A percentile compares a stretch with the other conserved stretches of the same genome.
phyloP scores from a whole-genome alignment of 2,113 vertebrate genomes.

The Chelonoidis abingdonii region DNA sequence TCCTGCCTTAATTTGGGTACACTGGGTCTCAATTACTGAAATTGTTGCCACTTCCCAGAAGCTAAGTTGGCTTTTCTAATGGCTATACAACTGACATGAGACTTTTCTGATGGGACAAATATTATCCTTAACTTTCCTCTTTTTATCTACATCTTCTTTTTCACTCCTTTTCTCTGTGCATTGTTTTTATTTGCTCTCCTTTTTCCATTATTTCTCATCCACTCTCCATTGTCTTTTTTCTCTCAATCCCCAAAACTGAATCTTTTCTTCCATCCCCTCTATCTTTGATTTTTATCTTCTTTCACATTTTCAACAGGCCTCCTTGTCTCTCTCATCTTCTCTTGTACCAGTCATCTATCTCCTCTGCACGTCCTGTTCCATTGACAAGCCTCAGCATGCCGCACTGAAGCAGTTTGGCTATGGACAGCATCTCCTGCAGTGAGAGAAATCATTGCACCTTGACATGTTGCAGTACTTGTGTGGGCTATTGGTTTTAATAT shows the following conservation, averaged over 20 bases:
- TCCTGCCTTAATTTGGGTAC: background rate
- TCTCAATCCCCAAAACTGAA: background rate
- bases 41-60: background rate
- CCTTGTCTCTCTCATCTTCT: constrained; percentile 6
- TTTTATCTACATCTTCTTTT: background rate
- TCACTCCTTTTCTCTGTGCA: background rate
- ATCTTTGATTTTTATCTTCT: background rate
- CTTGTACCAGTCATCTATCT: constrained; percentile 31
- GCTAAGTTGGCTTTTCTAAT: background rate
- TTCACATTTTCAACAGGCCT: background rate
- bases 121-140: rapidly evolving
- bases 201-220: background rate
- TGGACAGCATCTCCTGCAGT: constrained; percentile 8
- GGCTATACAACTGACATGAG: background rate
- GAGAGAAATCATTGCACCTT: constrained; percentile 24
- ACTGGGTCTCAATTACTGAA: background rate
- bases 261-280: background rate
- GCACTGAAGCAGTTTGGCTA: constrained; percentile 21
- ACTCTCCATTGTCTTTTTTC: background rate
- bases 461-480: background rate
- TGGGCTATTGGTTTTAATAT: background rate
- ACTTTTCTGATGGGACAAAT: background rate
- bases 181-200: background rate
- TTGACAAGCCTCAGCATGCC: constrained; percentile 7
- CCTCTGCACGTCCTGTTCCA: constrained; percentile 14